Evolutionary conservation across 2,113 vertebrate species (phyloP), one percentile per base, ranked within the genome.

Genomic region (Brienomyrus longianalis): DNA sequence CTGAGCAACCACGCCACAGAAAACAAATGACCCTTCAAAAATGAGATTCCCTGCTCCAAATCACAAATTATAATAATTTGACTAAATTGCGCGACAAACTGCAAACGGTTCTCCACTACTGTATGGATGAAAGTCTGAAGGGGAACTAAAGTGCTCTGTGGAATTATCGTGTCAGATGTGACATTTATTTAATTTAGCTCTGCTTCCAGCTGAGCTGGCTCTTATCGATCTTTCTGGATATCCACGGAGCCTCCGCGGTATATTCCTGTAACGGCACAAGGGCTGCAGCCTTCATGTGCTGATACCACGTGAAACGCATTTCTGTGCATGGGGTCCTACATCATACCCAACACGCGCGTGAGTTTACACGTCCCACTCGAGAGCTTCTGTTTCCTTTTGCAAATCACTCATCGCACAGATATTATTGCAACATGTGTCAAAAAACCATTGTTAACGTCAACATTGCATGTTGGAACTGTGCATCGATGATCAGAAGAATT

Each of bases 101-200:
- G 74, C 35, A 80, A 80, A 43, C 74, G 35, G 5, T 43, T 15
- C 35, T 43, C 74, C 35, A 80, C 74, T 35, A 43, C 74, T 80
- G 5, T 19, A 80, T 15, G 17, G 74, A 80, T 80, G 35, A 43
- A 43, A 80, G 35, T 43, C 74, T 43, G 74, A 77, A 43, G 54
- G 54, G 15, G 52, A 83, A 70, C 21, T 56, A 52, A 89, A 86
- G 51, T 90, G 47, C 23, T 87, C 59, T 45, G 31, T 87, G 84
- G 47, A 7, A 87, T 86, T 47, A 90, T 70, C 39, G 47, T 87
- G 59, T 62, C 62, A 77, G 21, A 43, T 51, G 50, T 90, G 84
- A 87, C 84, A 90, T 90, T 90, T 74, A 47, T 86, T 86, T 87
- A 35, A 87, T 86, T 77, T 83, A 83, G 83, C 45, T 51, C 66